Base-by-base conservation (phyloP, 2,113 vertebrate genomes). In the Mormyrus lacerda region DNA sequence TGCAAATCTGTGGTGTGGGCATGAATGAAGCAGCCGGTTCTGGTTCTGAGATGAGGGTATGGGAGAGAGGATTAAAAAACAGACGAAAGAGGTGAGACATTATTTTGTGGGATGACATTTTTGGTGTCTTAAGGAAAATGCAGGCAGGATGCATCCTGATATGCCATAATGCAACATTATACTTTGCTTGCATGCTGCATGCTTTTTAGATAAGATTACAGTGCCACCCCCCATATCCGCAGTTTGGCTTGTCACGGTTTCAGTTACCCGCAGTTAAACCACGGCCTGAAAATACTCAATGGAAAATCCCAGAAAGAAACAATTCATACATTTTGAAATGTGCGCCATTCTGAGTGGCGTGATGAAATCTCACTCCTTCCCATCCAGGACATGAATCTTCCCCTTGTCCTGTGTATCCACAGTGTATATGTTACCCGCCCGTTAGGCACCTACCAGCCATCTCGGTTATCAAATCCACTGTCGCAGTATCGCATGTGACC, bases 161-260 rank as follows among this genome's bases (percentile, higher is more conserved):
- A 4, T n/a, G 44, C 44, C 11, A 8, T 84, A 47, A 44, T n/a
- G 69, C 21, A 82, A n/a, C 88, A 89, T 61, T 48, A n/a, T 51
- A 83, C 48, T 55, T 90, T 61, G 48, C 87, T 89, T 58, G 69
- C 87, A 89, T 87, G 53, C 88, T 90, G 69, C 69, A 42, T 79
- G 73, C 73, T 10, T 79, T 79, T 42, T 39, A 42, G 35, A 6
- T 39, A 13, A 39, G 5, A 6, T 35, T 39, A 39, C 61, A 27
- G n/a, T 0, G 10, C 2, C n/a, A 24, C 24, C 53, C 55, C 24
- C 55, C 6, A 0, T 9, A 27, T 11, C 58, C 9, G 7, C 58
- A 65, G 24, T n/a, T 27, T 65, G 8, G 58, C 58, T 65, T 27
- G 9, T n/a, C n/a, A n/a, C 58, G 8, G 58, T 65, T 27, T 65